Percentiles rank a stretch among this genome's conserved stretches.
Evolutionary conservation across 53 echinoderm and acorn worm genomes (phyloP).

Genomic region (Echinometra lucunter): DNA sequence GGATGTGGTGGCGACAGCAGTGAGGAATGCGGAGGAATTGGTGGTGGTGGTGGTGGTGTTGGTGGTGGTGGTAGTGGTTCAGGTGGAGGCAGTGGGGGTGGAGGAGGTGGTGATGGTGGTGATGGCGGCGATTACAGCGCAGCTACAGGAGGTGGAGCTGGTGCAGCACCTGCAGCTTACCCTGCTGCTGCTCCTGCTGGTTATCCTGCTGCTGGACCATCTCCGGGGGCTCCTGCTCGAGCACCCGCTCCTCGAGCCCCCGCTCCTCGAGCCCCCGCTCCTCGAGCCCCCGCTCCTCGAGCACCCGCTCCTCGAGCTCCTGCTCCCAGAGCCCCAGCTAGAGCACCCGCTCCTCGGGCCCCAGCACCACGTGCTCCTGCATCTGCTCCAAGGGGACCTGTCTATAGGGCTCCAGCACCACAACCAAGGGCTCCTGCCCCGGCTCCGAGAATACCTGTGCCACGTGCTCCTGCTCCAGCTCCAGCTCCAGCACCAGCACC

Average conservation of each 20-base stretch:
- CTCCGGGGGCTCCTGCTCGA: constrained; percentile 20
- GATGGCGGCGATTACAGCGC: neutral
- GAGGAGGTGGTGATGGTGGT: neutral
- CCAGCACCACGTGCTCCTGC: no score
- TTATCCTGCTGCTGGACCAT: constrained; percentile 6
- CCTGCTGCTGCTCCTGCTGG: neutral
- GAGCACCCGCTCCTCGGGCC: neutral
- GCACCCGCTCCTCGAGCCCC: constrained; percentile 29
- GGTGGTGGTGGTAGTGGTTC: constrained; percentile 1
- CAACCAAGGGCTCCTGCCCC: constrained; percentile 50
- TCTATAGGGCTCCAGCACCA: constrained; percentile 10
- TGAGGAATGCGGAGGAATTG: constrained; percentile 27
- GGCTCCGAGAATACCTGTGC: neutral
- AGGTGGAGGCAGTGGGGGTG: neutral
- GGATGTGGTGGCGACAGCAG: constrained; percentile 60
- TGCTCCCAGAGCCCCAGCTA: neutral
- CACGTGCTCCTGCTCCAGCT: no score
- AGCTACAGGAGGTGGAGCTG: constrained; percentile 4
- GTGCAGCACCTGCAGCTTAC: neutral
- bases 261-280: neutral
- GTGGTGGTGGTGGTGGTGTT: neutral
- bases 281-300: neutral
- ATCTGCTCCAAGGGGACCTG: constrained; percentile 30
- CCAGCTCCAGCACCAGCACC: constrained; percentile 37
- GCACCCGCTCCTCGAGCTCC: neutral